Base-by-base conservation (phyloP, 2,888 invertebrate species). In the Euproctis similis region DNA sequence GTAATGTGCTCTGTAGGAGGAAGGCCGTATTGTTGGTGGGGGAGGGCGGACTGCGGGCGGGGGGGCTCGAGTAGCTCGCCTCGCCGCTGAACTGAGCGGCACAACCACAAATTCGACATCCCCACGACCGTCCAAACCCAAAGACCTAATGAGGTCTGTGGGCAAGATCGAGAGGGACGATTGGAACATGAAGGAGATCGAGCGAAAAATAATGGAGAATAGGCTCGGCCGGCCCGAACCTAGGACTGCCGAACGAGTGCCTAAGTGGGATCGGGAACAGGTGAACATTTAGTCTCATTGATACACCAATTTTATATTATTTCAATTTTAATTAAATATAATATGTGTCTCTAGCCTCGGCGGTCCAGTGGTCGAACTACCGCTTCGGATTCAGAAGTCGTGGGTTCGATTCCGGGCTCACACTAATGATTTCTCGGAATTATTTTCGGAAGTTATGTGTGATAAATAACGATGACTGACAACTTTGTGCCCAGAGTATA, bases 181-280 rank as follows among this genome's bases (percentile, higher is more conserved):
- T 70, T 96, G 96, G 95, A 95, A 96, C 72, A 91, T 96, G 17
- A 92, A 92, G 47, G 92, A 94, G 69, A 94, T 96, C 14, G 95
- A 96, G 61, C 91, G 93, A 64, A 95, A 96, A 74, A 95, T 96
- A 16, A 86, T 89, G 53, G 92, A 93, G 62, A 93, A 90, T 57
- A 88, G 90, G 56, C 81, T 90, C 61, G 90, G 90, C 16, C 85
- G 89, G 53, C 87, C 88, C 6, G 82, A 85, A 33, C 86, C 87
- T 23, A 81, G 67, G 44, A 81, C 86, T 4, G 90, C 90, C 31
- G 92, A 93, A 55, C 91, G 90, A 63, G 95, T 96, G 28, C 96
- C 96, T 6, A 95, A 95, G 68, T 96, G 96, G 96, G 95, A 93
- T 66, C 88, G 91, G 43, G 94, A 95, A 63, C 93, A 94, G 76